phyloP scores from a whole-genome alignment of 2,113 vertebrate species.

The Lucifuga dentata region DNA sequence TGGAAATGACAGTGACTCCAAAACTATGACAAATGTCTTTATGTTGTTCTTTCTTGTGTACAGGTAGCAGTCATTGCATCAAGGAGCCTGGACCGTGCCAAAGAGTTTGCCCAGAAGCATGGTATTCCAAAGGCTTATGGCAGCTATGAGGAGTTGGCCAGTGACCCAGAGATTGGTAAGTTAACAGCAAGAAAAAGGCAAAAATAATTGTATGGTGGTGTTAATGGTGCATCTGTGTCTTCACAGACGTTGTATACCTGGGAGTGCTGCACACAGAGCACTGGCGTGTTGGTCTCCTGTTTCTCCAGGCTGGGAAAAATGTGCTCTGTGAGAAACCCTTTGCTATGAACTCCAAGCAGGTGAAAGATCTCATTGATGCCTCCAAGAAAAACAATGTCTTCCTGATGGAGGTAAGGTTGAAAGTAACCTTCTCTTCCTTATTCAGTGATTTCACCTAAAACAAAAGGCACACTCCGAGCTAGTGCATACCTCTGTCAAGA shows the following conservation, averaged over 20 bases:
- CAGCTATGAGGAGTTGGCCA: constrained; percentile 83
- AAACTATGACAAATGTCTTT: constrained; percentile 1
- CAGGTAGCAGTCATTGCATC: constrained; percentile 83
- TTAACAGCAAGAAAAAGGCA: background rate
- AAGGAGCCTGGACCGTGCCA: constrained; percentile 70
- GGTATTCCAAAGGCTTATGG: constrained; percentile 80
- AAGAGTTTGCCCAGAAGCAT: constrained; percentile 80
- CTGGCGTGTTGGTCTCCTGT: constrained; percentile 66
- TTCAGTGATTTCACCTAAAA: no score
- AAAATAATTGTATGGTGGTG: constrained; percentile 1
- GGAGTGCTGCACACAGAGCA: constrained; percentile 78
- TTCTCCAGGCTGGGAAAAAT: constrained; percentile 82
- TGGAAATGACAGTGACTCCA: background rate
- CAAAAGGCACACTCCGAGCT: no score
- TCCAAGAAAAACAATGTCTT: constrained; percentile 76
- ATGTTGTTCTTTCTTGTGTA: constrained; percentile 10
- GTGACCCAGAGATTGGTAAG: constrained; percentile 80
- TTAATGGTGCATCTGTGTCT: constrained; percentile 25
- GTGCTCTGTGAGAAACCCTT: constrained; percentile 87
- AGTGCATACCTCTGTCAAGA: no score
- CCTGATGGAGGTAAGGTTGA: constrained; percentile 70
- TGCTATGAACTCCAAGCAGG: constrained; percentile 83
- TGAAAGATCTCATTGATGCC: constrained; percentile 75
- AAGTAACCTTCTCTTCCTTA: background rate
- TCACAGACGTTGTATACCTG: constrained; percentile 74